These are phyloP conservation scores for Drosophila chauvacae DNA, from an alignment of 1,140 invertebrate species.

Conservation along the genomic window DNA sequence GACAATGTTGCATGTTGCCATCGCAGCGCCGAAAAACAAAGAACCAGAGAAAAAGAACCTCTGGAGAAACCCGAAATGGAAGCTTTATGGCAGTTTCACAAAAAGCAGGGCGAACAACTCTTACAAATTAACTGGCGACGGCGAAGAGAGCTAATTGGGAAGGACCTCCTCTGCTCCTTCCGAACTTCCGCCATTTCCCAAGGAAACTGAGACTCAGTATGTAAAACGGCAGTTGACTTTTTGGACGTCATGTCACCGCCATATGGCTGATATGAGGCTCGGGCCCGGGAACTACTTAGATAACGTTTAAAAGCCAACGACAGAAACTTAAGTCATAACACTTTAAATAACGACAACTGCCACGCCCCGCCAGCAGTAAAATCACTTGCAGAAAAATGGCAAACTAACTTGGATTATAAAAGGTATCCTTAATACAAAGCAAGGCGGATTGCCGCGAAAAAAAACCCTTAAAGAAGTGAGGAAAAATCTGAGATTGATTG, in stretches of 20 bases:
- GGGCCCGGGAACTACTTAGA: conserved; percentile 66
- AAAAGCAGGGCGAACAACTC: conserved; percentile 44
- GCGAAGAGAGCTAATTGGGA: conserved; percentile 63
- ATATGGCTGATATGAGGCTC: conserved; percentile 54
- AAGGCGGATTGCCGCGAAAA: too few relatives aligned
- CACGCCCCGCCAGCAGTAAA: conserved; percentile 1
- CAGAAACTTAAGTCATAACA: conserved; percentile 72
- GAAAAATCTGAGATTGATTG: neutral
- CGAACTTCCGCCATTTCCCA: conserved; percentile 6
- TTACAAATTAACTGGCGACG: conserved; percentile 71
- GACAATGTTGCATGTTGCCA: conserved; percentile 71
- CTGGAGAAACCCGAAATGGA: conserved; percentile 11
- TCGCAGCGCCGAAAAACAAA: conserved; percentile 47
- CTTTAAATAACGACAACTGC: conserved; percentile 64
- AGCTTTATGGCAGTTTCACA: conserved; percentile 43
- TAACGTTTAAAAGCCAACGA: conserved; percentile 72
- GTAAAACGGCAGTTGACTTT: conserved; percentile 52
- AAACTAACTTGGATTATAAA: neutral
- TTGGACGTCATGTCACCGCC: conserved; percentile 27
- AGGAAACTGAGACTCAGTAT: conserved; percentile 16
- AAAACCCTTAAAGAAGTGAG: too few relatives aligned
- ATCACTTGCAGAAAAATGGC: neutral
- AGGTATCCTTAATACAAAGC: neutral
- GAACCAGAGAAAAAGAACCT: conserved; percentile 17
- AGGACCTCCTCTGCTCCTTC: conserved; percentile 21